phyloP scores from a whole-genome alignment of 2,113 vertebrate genomes.

The Strix uralensis region DNA sequence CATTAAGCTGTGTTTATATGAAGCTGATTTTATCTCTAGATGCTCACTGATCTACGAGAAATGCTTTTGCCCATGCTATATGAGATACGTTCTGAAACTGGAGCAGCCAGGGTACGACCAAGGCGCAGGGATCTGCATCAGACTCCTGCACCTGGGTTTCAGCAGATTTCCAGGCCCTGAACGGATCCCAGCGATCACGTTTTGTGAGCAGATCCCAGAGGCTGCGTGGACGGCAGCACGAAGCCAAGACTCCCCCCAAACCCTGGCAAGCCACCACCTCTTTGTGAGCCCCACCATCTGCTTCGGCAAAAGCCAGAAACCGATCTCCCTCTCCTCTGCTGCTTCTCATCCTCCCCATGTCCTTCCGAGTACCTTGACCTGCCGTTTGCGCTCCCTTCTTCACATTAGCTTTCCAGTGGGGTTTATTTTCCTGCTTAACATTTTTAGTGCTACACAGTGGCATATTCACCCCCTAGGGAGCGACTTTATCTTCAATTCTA shows the following conservation, averaged over 20 bases:
- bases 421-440: not conserved
- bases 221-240: fast-evolving
- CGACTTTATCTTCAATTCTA: not conserved
- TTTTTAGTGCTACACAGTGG: not conserved
- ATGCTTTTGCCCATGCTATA: not conserved
- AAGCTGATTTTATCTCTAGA: not conserved
- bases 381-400: not conserved
- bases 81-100: not conserved
- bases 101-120: not conserved
- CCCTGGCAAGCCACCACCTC: slow-evolving; percentile 20
- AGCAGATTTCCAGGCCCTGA: not conserved
- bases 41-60: not conserved
- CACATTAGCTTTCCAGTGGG: not conserved
- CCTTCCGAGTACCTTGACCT: not conserved
- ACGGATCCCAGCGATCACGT: fast-evolving
- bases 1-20: not conserved
- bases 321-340: not conserved
- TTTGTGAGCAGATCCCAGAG: not conserved
- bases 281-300: slow-evolving; percentile 38
- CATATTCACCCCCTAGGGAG: not conserved
- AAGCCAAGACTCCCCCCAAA: not conserved
- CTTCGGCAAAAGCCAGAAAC: not conserved
- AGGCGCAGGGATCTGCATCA: not conserved
- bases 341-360: not conserved
- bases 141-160: not conserved